Percentiles rank a stretch among this genome's conserved stretches.
These are phyloP conservation scores for Hydriomena furcata DNA, from an alignment of 2,888 invertebrate genomes.

Conservation along the genomic window DNA sequence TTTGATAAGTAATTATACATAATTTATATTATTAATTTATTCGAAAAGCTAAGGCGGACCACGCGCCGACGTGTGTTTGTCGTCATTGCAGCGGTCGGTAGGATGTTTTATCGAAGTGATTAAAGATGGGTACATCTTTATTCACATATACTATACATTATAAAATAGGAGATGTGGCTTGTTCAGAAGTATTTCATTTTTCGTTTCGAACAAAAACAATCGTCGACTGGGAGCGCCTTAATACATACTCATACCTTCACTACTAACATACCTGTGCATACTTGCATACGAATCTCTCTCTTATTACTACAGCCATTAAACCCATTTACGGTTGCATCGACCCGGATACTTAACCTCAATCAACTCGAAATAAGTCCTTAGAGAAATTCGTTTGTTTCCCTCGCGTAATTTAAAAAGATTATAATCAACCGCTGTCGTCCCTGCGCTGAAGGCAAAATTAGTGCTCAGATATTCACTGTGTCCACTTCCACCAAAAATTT, in stretches of 20 bases:
- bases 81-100: too few relatives aligned
- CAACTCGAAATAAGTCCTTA: conserved; percentile 34
- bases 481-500: conserved; percentile 1
- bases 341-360: conserved; percentile 33
- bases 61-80: too few relatives aligned
- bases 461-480: conserved; percentile 38
- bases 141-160: too few relatives aligned
- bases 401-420: conserved; percentile 44
- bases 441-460: conserved; percentile 40
- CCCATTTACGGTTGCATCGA: conserved; percentile 19
- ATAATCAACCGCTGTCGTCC: conserved; percentile 34
- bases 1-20: too few relatives aligned
- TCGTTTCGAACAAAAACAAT: too few relatives aligned
- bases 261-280: background rate
- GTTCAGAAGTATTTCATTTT: too few relatives aligned
- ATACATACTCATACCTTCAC: conserved; percentile 2
- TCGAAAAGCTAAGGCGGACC: too few relatives aligned
- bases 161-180: too few relatives aligned
- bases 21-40: too few relatives aligned
- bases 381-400: conserved; percentile 40
- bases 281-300: conserved; percentile 12
- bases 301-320: conserved; percentile 11
- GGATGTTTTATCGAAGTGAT: too few relatives aligned
- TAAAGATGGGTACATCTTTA: too few relatives aligned
- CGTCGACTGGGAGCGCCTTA: too few relatives aligned